Evolutionary conservation across 2,797 vertebrate genomes (phyloP).

Genomic region (Sebastes nivosus): DNA sequence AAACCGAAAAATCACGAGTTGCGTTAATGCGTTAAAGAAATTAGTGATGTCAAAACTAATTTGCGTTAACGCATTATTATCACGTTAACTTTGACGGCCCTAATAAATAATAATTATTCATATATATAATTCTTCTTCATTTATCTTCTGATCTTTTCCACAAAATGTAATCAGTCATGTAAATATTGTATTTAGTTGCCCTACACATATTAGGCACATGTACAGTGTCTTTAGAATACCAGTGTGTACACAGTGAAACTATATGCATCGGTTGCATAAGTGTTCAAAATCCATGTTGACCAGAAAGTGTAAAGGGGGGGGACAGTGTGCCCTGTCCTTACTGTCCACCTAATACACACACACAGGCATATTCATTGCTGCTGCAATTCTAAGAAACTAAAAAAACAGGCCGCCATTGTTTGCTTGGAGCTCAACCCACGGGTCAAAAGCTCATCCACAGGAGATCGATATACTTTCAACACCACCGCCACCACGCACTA

Average conservation of each 20-base stretch:
- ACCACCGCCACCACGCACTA: constrained; percentile 41
- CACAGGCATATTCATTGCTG: constrained; percentile 3
- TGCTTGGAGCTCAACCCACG: constrained; percentile 62
- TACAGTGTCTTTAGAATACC: not conserved
- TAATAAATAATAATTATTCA: not conserved
- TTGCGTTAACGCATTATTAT: too few species aligned
- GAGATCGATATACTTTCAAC: constrained; percentile 77
- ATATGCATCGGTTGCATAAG: constrained; percentile 42
- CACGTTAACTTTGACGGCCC: too few species aligned
- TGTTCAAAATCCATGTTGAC: constrained; percentile 67
- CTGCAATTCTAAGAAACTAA: constrained; percentile 61
- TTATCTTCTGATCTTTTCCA: not conserved
- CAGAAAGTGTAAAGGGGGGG: constrained; percentile 10
- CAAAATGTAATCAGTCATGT: not conserved
- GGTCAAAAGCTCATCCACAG: constrained; percentile 68
- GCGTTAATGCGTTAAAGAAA: too few species aligned
- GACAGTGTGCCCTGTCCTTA: constrained; percentile 30
- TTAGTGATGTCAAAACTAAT: too few species aligned
- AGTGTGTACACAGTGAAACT: not conserved
- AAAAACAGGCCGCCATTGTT: constrained; percentile 61
- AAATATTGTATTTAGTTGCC: not conserved
- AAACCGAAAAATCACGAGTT: too few species aligned
- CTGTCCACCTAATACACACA: constrained; percentile 13
- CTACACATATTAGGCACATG: not conserved
- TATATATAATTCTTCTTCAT: not conserved